Base-by-base conservation (phyloP, 2,797 vertebrate genomes). In the Hypotaenidia philippensis region DNA sequence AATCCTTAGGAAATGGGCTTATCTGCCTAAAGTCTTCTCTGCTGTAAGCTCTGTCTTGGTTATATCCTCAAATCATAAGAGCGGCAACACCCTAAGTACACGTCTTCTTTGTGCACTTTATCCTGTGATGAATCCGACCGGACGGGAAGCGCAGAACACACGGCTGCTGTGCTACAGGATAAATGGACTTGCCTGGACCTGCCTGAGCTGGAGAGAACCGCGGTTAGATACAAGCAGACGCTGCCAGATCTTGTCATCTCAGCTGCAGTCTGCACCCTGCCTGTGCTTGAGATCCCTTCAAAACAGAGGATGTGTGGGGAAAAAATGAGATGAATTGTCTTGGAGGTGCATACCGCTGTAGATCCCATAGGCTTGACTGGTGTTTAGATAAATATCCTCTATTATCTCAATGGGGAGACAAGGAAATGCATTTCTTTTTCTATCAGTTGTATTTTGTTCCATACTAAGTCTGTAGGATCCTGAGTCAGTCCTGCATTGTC, bases 41-140 rank as follows among this genome's bases (percentile, higher is more conserved):
- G n/a, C 56, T 40, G 7, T n/a, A n/a, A 77, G 41, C 20, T 69
- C 32, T 40, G 41, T 26, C 15, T 71, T 36, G 29, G 18, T 29
- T 47, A 25, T 11, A 22, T n/a, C 78, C 50, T 27, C 26, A 57
- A 52, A 50, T 13, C 1, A 0, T 6, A 34, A 47, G 29, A 91
- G n/a, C 20, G 34, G 27, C 6, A n/a, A 6, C 41, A 49, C 7
- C 1, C 0, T 1, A 40, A 49, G 21, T 0, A 2, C 4, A 18
- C 3, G 3, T 17, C 36, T 23, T 57, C 55, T 45, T 11, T 38
- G 66, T 5, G 27, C 8, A 1, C 49, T 15, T 44, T 3, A 31
- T 5, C 20, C 61, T 1, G 1, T 17, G 57, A 44, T 13, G 66
- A 71, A 87, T 82, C 13, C 57, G 14, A 11, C 15, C 1, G 14